Evolutionary conservation across 2,888 invertebrate species (phyloP).

Genomic region (Dryobotodes eremita): DNA sequence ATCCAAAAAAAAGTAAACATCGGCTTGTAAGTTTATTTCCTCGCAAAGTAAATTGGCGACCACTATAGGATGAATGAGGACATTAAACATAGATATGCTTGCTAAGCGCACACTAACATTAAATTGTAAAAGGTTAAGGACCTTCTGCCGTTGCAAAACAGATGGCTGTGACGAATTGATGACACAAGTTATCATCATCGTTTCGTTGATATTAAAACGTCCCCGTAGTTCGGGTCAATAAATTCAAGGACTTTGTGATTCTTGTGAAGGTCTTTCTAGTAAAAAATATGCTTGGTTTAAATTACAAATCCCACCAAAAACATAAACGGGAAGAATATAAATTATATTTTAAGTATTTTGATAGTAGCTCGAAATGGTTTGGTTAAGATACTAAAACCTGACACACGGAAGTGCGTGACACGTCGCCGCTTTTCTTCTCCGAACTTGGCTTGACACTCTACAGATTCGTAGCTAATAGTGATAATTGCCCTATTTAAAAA

Average conservation of each 20-base stretch:
- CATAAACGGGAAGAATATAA: not conserved
- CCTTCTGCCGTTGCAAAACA: constrained; percentile 41
- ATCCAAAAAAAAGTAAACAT: not conserved
- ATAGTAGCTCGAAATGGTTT: not conserved
- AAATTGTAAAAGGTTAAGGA: constrained; percentile 56
- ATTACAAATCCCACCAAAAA: not conserved
- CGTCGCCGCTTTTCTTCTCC: not conserved
- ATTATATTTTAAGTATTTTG: too few species aligned
- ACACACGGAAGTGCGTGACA: not conserved
- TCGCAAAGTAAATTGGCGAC: not conserved
- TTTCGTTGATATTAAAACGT: constrained; percentile 6
- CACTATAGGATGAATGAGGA: not conserved
- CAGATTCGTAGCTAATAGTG: not conserved
- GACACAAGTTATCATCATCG: not conserved
- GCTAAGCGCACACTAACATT: constrained; percentile 12
- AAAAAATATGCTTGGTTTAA: not conserved
- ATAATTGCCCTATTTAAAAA: not conserved
- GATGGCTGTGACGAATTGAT: not conserved
- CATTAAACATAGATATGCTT: constrained; percentile 8
- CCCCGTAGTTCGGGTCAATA: not conserved
- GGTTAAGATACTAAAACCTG: not conserved
- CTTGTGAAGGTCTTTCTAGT: not conserved
- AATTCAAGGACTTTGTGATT: not conserved
- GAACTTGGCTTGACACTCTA: constrained; percentile 12
- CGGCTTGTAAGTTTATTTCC: not conserved